A percentile compares a stretch with the other conserved stretches of the same genome.
Evolutionary conservation across 2,797 vertebrate species (phyloP).

Genomic region (Sitta carolinensis): DNA sequence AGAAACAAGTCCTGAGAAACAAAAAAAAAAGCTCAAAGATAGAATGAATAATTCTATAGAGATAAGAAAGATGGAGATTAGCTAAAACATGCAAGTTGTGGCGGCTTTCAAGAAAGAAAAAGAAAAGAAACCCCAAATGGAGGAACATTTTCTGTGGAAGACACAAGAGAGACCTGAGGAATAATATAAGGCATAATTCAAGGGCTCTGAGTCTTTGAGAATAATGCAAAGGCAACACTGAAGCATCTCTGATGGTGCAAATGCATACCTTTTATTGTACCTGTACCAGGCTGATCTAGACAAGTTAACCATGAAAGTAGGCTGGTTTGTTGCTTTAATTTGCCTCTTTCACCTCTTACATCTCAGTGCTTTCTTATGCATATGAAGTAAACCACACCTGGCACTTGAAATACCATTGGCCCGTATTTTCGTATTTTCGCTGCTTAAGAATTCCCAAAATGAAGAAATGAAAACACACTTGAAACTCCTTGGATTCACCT

Average conservation of each 20-base stretch:
- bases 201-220: background rate
- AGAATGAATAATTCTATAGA: background rate
- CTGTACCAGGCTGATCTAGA: background rate
- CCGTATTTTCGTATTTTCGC: accelerated
- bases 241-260: background rate
- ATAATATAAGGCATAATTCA: background rate
- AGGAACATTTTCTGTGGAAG: background rate
- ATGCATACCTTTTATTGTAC: background rate
- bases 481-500: background rate
- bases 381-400: background rate
- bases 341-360: background rate
- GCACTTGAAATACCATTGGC: background rate
- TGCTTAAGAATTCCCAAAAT: background rate
- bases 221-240: background rate
- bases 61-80: background rate
- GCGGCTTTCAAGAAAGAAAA: background rate
- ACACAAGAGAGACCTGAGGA: background rate
- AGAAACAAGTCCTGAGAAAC: background rate
- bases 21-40: background rate
- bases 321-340: background rate
- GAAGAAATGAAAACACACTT: background rate
- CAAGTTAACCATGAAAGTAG: background rate
- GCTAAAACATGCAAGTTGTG: background rate
- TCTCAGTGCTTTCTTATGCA: background rate
- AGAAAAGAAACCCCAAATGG: background rate